Evolutionary conservation across 2,797 vertebrate species (phyloP), one percentile per base, ranked within the genome.

Genomic region (Limnodromus scolopaceus): DNA sequence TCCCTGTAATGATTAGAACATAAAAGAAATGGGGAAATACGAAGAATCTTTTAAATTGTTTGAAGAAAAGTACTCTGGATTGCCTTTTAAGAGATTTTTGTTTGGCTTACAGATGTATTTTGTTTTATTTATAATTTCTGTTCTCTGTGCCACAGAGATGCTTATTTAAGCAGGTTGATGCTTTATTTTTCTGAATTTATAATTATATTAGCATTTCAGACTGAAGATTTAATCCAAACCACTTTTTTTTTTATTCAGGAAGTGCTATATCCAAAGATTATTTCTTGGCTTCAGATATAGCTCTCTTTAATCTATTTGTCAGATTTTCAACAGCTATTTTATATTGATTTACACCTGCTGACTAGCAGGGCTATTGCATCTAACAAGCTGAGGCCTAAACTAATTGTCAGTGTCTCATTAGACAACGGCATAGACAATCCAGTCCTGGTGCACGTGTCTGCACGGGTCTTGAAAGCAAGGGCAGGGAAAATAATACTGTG

Each of bases 351-450:
- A 68, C 25, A 74, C 80, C 70, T 84, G 51, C 43, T 80, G 60
- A 82, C 41, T 53, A 69, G 24, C 36, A 90, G 32, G 41, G 32
- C 38, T 34, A 27, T 25, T 8, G 0, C 4, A 3, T 63, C 46
- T 72, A 49, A 70, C 43, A 84, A 82, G 16, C 24, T 84, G 45
- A 77, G 92, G 90, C 96, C 95, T 94, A 57, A 96, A 65, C 34
- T 87, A 80, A 77, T 84, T 91, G 63, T 16, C 63, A 53, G 2
- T 16, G 16, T 74, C 72, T 87, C 8, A 1, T 90, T 80, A 95
- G 74, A 30, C 39, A 79, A 7, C n/a, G 51, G 17, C 80, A 45
- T 18, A 86, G 46, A 66, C 58, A 66, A 43, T n/a, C 63, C 70
- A 83, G 27, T 60, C 60, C 48, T 60, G 39, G 45, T 34, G 66